These are phyloP conservation scores for Halcyon leucocephala DNA, from an alignment of 2,797 vertebrate species.

Conservation along the genomic window DNA sequence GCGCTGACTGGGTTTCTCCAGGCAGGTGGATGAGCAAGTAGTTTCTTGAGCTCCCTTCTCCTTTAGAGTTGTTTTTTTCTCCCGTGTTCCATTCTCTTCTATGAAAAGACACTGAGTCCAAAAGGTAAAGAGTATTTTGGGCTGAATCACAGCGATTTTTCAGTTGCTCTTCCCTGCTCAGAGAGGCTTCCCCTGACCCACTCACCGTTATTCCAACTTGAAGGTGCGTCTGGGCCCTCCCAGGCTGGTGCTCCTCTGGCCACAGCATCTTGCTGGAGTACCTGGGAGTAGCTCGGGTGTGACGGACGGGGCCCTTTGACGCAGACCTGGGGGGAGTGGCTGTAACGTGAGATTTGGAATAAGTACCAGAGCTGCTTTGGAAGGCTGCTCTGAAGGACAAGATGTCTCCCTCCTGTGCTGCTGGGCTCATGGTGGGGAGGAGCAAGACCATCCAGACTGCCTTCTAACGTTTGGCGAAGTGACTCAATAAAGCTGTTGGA, in stretches of 20 bases:
- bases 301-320: slow-evolving; percentile 52
- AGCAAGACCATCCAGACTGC: background rate
- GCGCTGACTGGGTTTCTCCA: fast-evolving
- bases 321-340: slow-evolving; percentile 48
- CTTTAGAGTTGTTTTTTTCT: background rate
- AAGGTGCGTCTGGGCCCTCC: background rate
- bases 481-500: background rate
- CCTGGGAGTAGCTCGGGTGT: slow-evolving; percentile 68
- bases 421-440: background rate
- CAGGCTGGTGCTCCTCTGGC: background rate
- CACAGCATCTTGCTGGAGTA: slow-evolving; percentile 52
- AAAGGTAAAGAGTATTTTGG: background rate
- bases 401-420: slow-evolving; percentile 4
- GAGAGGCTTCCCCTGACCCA: background rate
- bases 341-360: slow-evolving; percentile 62
- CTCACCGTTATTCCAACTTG: fast-evolving
- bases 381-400: slow-evolving; percentile 37
- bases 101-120: background rate
- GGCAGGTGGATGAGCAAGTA: background rate
- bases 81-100: background rate
- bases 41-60: background rate
- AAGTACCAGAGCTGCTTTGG: slow-evolving; percentile 13
- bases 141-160: fast-evolving
- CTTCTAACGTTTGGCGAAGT: background rate
- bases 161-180: background rate